Evolutionary conservation across 2,797 vertebrate genomes (phyloP).

Genomic region (Staurois parvus): DNA sequence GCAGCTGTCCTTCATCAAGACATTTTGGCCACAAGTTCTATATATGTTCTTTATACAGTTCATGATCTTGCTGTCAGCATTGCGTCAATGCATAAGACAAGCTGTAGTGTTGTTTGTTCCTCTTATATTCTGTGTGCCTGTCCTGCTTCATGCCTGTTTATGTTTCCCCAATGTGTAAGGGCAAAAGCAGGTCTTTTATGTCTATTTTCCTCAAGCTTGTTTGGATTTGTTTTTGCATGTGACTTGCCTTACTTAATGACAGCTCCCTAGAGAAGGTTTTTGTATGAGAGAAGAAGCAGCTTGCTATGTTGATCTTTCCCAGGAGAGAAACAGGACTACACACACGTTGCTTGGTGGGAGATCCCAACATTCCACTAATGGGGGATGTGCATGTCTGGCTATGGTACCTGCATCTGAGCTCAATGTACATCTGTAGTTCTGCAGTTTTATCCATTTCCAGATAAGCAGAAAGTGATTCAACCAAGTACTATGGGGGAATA

Average conservation of each 20-base stretch:
- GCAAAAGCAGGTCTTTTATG: constrained; percentile 41
- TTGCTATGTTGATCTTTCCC: constrained; percentile 61
- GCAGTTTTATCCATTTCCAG: background rate
- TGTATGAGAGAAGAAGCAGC: constrained; percentile 51
- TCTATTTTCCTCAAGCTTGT: constrained; percentile 37
- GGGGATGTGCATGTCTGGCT: constrained; percentile 15
- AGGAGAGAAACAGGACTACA: constrained; percentile 28
- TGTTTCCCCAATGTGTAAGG: constrained; percentile 53
- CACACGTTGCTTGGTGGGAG: constrained; percentile 48
- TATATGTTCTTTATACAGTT: background rate
- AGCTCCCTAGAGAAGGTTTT: constrained; percentile 54
- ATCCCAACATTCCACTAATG: constrained; percentile 52
- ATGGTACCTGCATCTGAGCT: background rate
- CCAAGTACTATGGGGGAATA: background rate
- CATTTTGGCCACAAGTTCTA: background rate
- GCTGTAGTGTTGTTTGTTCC: background rate
- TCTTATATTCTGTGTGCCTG: background rate
- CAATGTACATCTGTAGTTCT: background rate
- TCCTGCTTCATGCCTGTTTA: constrained; percentile 35
- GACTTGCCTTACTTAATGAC: constrained; percentile 37
- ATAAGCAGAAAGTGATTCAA: background rate
- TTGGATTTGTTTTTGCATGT: constrained; percentile 56
- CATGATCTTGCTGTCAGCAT: background rate
- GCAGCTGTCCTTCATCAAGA: background rate
- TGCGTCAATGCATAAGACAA: background rate